phyloP scores from a whole-genome alignment of 2,797 vertebrate genomes.

The Rhinophrynus dorsalis region DNA sequence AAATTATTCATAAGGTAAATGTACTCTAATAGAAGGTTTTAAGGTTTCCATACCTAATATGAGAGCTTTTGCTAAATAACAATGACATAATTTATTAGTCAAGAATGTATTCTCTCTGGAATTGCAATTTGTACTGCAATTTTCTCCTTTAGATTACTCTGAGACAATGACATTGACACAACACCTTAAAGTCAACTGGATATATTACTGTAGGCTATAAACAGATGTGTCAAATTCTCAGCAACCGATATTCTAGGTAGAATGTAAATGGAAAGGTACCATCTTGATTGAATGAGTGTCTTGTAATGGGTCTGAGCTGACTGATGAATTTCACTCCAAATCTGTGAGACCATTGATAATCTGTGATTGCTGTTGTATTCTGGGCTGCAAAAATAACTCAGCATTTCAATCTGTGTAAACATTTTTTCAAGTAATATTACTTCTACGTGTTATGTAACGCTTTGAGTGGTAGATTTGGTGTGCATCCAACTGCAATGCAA shows the following conservation, averaged over 20 bases:
- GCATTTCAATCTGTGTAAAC: not conserved
- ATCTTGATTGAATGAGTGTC: not conserved
- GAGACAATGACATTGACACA: slow-evolving; percentile 1
- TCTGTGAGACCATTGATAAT: not conserved
- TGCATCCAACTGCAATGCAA: too few species aligned
- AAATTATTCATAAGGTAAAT: slow-evolving; percentile 23
- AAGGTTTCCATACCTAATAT: slow-evolving; percentile 13
- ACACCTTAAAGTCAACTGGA: slow-evolving; percentile 1
- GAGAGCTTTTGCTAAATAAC: slow-evolving; percentile 22
- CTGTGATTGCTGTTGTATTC: not conserved
- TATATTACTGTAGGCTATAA: slow-evolving; percentile 9
- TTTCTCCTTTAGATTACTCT: slow-evolving; percentile 1
- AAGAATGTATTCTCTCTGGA: not conserved
- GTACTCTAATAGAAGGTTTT: slow-evolving; percentile 6
- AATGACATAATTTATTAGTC: slow-evolving; percentile 10
- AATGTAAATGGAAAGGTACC: not conserved
- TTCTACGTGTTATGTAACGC: not conserved
- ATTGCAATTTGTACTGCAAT: not conserved
- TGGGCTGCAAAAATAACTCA: not conserved
- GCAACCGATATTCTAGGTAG: not conserved
- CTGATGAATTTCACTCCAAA: not conserved
- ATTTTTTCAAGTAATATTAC: not conserved
- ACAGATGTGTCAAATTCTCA: not conserved
- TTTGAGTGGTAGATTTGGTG: too few species aligned
- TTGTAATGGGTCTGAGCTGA: not conserved